A percentile compares a stretch with the other conserved stretches of the same genome.
Conservation (phyloP, 2,888 invertebrate species). For the Andrena haemorrhoa region DNA sequence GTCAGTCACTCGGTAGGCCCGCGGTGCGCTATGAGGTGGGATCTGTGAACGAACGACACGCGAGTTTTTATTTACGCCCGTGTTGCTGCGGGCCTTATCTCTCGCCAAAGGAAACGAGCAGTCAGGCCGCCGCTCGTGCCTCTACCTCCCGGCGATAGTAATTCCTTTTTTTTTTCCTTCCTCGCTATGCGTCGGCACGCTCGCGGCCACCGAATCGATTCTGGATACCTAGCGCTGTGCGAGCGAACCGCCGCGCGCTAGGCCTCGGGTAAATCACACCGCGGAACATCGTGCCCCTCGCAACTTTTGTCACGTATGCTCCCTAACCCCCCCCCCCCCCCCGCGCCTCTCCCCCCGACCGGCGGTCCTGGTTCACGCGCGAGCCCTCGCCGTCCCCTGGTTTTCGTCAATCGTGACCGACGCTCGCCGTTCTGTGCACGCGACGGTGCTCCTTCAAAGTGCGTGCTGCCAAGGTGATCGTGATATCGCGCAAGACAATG, state of each 20-base stretch:
- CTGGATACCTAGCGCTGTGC: conserved; percentile 24
- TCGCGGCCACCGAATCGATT: conserved; percentile 17
- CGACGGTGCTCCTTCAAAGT: conserved; percentile 51
- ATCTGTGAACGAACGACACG: conserved; percentile 57
- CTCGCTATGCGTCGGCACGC: conserved; percentile 11
- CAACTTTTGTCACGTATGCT: conserved; percentile 23
- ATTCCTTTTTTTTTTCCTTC: conserved; percentile 1
- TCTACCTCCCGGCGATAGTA: not conserved
- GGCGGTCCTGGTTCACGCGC: conserved; percentile 4
- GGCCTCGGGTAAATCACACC: conserved; percentile 54
- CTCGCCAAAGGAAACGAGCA: not conserved
- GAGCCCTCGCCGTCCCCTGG: not conserved
- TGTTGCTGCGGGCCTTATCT: conserved; percentile 19
- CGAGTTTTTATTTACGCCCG: conserved; percentile 44
- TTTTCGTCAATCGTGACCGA: conserved; percentile 39
- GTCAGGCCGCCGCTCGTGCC: not conserved
- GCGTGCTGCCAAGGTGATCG: conserved; percentile 63
- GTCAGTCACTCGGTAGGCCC: conserved; percentile 83
- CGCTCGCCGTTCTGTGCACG: conserved; percentile 36
- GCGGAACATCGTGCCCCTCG: conserved; percentile 9
- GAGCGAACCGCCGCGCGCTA: conserved; percentile 37
- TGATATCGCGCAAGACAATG: conserved; percentile 74
- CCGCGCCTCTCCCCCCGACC: not conserved
- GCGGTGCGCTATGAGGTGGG: conserved; percentile 81
- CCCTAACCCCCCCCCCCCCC: too few species aligned